Evolutionary conservation across 2,888 invertebrate genomes (phyloP), one percentile per base, ranked within the genome.

Genomic region (Phasia obesa): DNA sequence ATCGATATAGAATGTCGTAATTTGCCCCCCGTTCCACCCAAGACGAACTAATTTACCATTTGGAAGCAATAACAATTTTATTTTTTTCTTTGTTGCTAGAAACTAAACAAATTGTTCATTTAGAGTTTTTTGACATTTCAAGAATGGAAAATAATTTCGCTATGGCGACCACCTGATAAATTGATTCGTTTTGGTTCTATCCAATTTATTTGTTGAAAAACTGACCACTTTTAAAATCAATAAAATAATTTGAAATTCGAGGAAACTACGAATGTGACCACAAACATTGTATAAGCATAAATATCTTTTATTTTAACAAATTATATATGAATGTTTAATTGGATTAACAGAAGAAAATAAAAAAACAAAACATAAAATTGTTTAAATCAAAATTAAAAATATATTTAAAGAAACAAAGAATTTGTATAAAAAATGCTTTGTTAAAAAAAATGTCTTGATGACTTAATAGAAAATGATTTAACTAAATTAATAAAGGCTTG

Each of bases 351-450:
- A 51, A 44, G 5, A 9, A 70, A 31, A 17, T 7, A 21, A 38
- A 59, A 38, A 15, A 5, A 49, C 25, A 35, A 55, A 19, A 49
- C 25, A 51, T 7, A 42, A 62, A 49, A 59, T 67, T 74, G 42
- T 62, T 60, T 35, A 62, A 80, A 74, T 60, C 67, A 74, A 73
- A 80, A 80, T 67, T 31, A 35, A 44, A 11, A 55, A 62, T 7
- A 67, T 35, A 38, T 13, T 38, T 6, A 67, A 53, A 44, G 15
- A 53, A 53, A 59, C 71, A 47, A 70, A 70, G 35, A 60, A 65
- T 74, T 79, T 80, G 74, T 73, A 80, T 74, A 67, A 59, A 69
- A 51, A 62, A 55, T 62, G 35, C 38, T 62, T 70, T 62, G 55
- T 55, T 57, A 77, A 60, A 47, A 35, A 19, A 65, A 23, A 51